Percentiles rank a stretch among this genome's conserved stretches.
phyloP scores from a whole-genome alignment of 2,888 invertebrate species.

The Nasonia oneida region DNA sequence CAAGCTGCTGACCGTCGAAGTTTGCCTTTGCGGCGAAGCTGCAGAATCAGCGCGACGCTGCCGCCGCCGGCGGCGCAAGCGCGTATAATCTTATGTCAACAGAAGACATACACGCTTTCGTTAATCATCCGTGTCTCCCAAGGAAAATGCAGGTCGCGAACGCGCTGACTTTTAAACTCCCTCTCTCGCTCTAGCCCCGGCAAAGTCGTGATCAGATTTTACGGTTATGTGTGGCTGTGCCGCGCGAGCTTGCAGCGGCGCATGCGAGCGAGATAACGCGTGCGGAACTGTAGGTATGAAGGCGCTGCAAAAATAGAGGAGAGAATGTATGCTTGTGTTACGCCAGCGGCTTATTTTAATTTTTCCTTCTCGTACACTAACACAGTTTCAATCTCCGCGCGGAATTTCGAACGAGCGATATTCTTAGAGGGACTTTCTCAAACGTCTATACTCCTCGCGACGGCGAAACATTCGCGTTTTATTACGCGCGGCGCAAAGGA shows the following conservation, averaged over 20 bases:
- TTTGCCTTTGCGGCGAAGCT: slow-evolving; percentile 66
- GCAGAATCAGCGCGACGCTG: slow-evolving; percentile 72
- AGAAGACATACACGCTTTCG: slow-evolving; percentile 67
- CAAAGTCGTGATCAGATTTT: slow-evolving; percentile 52
- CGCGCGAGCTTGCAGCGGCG: not conserved
- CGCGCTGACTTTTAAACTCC: not conserved
- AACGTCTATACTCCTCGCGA: slow-evolving; percentile 18
- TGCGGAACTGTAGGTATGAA: not conserved
- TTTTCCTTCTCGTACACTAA: slow-evolving; percentile 28
- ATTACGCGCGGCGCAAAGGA: slow-evolving; percentile 68
- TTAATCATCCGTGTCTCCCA: slow-evolving; percentile 60
- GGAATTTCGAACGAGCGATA: no score
- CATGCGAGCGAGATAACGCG: no score
- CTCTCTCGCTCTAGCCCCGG: not conserved
- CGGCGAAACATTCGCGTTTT: slow-evolving; percentile 67
- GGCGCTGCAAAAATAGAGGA: not conserved
- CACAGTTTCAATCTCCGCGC: slow-evolving; percentile 1
- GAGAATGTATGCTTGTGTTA: slow-evolving; percentile 19
- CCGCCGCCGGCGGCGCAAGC: not conserved
- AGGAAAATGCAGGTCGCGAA: slow-evolving; percentile 55
- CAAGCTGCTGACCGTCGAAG: slow-evolving; percentile 73
- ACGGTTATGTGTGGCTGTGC: slow-evolving; percentile 39
- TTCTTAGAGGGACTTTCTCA: not conserved
- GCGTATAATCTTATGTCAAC: slow-evolving; percentile 74
- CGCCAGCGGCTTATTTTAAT: slow-evolving; percentile 37